Percentiles rank a stretch among this genome's conserved stretches.
phyloP scores from a whole-genome alignment of 1,140 invertebrate genomes.

The Dendrolimus kikuchii region DNA sequence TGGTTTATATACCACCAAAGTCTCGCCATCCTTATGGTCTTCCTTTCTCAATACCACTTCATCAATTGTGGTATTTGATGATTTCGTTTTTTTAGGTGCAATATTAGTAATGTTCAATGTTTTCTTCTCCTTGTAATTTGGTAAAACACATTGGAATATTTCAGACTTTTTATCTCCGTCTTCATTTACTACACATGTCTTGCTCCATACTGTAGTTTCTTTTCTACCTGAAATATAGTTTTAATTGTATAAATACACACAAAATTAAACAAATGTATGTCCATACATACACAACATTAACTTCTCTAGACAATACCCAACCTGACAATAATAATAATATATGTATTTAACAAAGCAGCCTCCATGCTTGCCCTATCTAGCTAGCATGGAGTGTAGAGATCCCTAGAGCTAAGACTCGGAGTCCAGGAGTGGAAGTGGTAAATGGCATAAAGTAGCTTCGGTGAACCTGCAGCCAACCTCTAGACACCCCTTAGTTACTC shows the following conservation, averaged over 20 bases:
- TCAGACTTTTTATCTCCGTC: constrained; percentile 39
- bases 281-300: no score
- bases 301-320: no score
- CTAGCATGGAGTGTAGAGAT: no score
- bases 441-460: no score
- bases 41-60: constrained; percentile 42
- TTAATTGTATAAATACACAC: constrained; percentile 2
- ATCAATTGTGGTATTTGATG: constrained; percentile 1
- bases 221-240: constrained; percentile 34
- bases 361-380: no score
- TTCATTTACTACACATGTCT: constrained; percentile 32
- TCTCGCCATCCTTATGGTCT: constrained; percentile 31
- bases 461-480: no score
- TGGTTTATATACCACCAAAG: constrained; percentile 42
- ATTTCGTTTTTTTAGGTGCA: constrained; percentile 5
- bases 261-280: background rate
- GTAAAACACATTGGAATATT: constrained; percentile 39
- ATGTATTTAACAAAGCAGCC: no score
- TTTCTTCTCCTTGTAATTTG: constrained; percentile 51
- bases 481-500: no score
- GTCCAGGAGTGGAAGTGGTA: no score
- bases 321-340: no score
- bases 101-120: constrained; percentile 23
- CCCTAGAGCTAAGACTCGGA: no score
- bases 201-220: constrained; percentile 48